Base-by-base conservation (phyloP, 2,888 invertebrate species). In the Agonopterix subpropinquella region DNA sequence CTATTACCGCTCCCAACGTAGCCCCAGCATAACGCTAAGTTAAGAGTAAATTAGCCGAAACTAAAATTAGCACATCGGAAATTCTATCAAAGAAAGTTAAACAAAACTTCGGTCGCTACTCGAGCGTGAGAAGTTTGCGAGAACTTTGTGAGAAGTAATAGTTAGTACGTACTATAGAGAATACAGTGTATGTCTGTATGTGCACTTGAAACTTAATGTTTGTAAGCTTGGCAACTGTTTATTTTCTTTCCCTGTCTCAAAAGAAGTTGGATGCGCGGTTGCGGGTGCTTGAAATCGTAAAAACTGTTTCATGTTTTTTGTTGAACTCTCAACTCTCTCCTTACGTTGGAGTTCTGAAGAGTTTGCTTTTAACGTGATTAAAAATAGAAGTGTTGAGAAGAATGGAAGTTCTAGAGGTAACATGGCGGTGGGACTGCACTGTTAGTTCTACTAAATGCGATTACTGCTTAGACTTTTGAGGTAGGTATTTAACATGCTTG, bases 201-300 rank as follows among this genome's bases (percentile, higher is more conserved):
- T 70, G 68, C 66, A 73, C 70, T 75, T 66, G 69, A 70, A 70
- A 74, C 68, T 70, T 70, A 70, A 73, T 76, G 75, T 74, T 71
- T 68, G 71, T 65, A 64, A 72, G 70, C 66, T 62, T 48, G 53
- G 55, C 50, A 60, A 63, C 64, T 68, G 72, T 76, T 75, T 74
- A 73, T 73, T 73, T 67, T 69, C 65, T 62, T 62, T 58, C 28
- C 5, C 47, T 36, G 52, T 54, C 52, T 61, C 53, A 50, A 53
- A 53, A 53, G 53, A 46, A 50, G 49, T 48, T 56, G 53, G 52
- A 59, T 62, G 57, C 53, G 54, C 51, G 53, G 54, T 51, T 43
- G 15, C 15, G 36, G 66, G 57, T 54, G 57, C 53, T 53, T 47
- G 57, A 53, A 53, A 52, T 48, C 52, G 50, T 57, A 57, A 62